Conservation (phyloP, 2,797 vertebrate species). For the Aldrovandia affinis region DNA sequence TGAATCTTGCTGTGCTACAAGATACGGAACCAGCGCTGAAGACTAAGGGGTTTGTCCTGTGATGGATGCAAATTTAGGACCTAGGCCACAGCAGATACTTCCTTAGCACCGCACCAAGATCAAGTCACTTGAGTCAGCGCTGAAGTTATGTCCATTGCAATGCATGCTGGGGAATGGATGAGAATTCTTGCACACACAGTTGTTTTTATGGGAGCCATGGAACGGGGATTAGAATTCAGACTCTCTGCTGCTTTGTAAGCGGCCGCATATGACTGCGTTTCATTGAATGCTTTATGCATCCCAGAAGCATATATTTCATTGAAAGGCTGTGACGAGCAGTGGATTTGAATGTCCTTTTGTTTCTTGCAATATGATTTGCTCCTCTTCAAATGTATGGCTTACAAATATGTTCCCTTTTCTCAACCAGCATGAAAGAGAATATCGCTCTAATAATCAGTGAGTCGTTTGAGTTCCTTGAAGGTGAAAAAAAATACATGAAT, state of each 20-base stretch:
- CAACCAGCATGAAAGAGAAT: background rate
- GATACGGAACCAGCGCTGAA: no score
- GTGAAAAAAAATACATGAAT: background rate
- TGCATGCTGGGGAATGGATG: background rate
- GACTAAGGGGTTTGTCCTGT: no score
- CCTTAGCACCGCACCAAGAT: no score
- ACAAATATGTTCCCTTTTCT: background rate
- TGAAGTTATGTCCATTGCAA: background rate
- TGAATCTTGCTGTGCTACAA: no score
- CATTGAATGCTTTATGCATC: no score
- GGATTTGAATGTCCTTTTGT: background rate
- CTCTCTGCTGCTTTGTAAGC: no score
- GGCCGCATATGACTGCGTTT: no score
- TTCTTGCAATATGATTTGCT: background rate
- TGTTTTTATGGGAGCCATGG: background rate
- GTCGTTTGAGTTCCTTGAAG: background rate
- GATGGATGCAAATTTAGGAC: no score
- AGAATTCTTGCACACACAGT: background rate
- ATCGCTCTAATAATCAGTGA: background rate
- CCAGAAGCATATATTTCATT: background rate
- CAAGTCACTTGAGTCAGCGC: no score
- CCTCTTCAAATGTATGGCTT: background rate
- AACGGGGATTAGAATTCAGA: no score
- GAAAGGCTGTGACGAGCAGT: background rate
- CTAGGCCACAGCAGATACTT: no score